A percentile compares a stretch with the other conserved stretches of the same genome.
phyloP scores from a whole-genome alignment of 2,888 invertebrate species.

The Leptinotarsa rubiginosa region DNA sequence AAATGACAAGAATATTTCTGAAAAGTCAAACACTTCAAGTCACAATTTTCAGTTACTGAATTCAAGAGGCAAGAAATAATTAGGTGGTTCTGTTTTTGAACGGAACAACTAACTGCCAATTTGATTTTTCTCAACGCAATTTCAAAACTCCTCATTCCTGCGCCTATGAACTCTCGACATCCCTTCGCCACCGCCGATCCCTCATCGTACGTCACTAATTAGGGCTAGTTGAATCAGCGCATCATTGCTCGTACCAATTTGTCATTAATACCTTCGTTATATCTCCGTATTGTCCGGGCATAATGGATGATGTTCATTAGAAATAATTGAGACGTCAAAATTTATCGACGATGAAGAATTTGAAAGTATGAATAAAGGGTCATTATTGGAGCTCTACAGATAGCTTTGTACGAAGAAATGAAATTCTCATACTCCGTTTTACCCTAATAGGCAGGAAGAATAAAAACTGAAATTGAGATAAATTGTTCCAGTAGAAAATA shows the following conservation, averaged over 20 bases:
- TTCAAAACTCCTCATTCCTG: not conserved
- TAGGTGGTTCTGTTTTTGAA: too few relatives aligned
- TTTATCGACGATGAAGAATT: constrained; percentile 11
- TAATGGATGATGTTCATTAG: constrained; percentile 31
- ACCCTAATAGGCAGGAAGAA: too few relatives aligned
- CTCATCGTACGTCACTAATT: constrained; percentile 47
- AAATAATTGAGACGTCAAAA: constrained; percentile 22
- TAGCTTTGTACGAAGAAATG: not conserved
- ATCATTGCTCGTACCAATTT: constrained; percentile 54
- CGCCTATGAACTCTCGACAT: constrained; percentile 25
- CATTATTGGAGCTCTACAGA: not conserved
- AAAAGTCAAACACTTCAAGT: too few relatives aligned
- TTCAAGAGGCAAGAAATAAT: too few relatives aligned
- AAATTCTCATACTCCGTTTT: not conserved
- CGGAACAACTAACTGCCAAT: not conserved
- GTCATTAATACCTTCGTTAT: constrained; percentile 55
- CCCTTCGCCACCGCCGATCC: constrained; percentile 20
- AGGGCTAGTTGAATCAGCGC: constrained; percentile 55
- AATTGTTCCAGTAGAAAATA: too few relatives aligned
- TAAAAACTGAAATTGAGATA: too few relatives aligned
- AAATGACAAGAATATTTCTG: too few relatives aligned
- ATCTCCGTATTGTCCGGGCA: constrained; percentile 46
- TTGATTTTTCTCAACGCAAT: not conserved
- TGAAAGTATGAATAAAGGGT: constrained; percentile 22
- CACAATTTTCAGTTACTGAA: too few relatives aligned